Evolutionary conservation across 2,113 vertebrate species (phyloP), one percentile per base, ranked within the genome.

Genomic region (Embiotoca jacksoni): DNA sequence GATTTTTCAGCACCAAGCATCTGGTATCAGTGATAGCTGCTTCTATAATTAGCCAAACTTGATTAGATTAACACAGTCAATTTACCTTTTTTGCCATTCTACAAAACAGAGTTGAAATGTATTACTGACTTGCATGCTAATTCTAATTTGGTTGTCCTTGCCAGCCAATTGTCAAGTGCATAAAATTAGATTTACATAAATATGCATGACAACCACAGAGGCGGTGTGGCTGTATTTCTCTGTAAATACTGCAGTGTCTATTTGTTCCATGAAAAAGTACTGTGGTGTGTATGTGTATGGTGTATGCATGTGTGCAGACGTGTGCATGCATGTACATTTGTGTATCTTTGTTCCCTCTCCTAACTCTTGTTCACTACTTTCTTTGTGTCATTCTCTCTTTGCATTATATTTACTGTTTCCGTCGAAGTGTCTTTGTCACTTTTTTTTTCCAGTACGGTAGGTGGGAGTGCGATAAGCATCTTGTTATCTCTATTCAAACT

Each of bases 401-500:
- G 7, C 10, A 8, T 11, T 44, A 13, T 44, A 39, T 69, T 69
- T 11, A 11, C 30, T 46, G 33, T 52, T 23, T 33, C 54, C 33
- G 7, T 14, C 23, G 5, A 44, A 64, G 23, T 70, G 5, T 58
- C 31, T 67, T 47, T 52, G 23, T 58, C 11, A 7, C 52, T 75
- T 37, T 41, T 16, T 58, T 36, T 50, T 46, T 37, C 44, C 46
- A 6, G 14, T n/a, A 64, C 33, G 3, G 15, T 71, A 44, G 41
- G 57, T 85, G 70, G 47, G 35, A 64, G 60, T 35, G 5, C 61
- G 83, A 87, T 86, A 87, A 74, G 32, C 49, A 86, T 83, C 68
- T 86, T 85, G 52, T 81, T 92, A 68, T 86, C 52, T 79, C 30
- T 59, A 37, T 60, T 49, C 30, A 59, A 72, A 78, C 65, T 81